phyloP scores from a whole-genome alignment of 2,113 vertebrate species.

The Nothocercus nigrocapillus region DNA sequence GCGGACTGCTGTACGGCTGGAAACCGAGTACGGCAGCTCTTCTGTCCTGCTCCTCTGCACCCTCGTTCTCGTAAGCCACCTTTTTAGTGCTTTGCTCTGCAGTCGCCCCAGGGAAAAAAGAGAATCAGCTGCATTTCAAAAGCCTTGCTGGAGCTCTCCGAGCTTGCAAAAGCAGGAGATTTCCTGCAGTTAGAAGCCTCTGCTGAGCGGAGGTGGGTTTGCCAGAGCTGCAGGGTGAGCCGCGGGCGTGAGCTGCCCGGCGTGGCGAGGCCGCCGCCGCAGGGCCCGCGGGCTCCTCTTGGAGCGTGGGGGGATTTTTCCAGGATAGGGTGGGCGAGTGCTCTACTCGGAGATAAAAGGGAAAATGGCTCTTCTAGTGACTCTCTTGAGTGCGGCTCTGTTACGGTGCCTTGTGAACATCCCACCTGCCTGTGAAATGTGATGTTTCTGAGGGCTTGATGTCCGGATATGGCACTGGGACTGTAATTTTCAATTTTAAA shows the following conservation, averaged over 20 bases:
- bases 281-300: background rate
- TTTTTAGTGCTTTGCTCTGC: background rate
- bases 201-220: background rate
- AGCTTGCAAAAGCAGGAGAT: background rate
- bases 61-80: background rate
- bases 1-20: background rate
- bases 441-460: background rate
- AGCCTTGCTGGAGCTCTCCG: background rate
- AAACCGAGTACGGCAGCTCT: background rate
- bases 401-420: background rate
- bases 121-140: background rate
- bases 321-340: background rate
- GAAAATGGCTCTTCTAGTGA: background rate
- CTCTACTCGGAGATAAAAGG: background rate
- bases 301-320: background rate
- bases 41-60: background rate
- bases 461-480: background rate
- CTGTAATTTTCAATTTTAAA: slow-evolving; percentile 24
- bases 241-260: too few relatives aligned
- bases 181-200: background rate
- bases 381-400: accelerated
- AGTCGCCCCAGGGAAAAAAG: background rate
- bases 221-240: background rate
- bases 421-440: accelerated
- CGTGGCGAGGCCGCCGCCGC: background rate